Conservation (phyloP, 23 tunicate genomes). For the Aplidium turbinatum region DNA sequence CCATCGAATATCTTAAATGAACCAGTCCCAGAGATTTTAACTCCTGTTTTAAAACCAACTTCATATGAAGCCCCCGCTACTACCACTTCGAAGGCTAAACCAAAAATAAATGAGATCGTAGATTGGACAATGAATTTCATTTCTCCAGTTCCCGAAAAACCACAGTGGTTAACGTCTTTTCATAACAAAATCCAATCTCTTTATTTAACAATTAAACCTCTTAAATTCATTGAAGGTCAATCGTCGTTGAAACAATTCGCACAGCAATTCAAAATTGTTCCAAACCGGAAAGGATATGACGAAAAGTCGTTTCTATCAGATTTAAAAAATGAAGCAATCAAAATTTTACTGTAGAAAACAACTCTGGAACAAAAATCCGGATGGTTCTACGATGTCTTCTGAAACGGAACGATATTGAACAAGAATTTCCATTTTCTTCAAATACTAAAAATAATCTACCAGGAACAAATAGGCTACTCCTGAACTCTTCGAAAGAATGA, state of each 20-base stretch:
- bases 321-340: background rate
- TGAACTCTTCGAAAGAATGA: background rate
- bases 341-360: background rate
- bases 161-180: background rate
- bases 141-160: background rate
- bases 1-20: background rate
- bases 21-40: background rate
- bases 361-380: background rate
- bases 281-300: background rate
- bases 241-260: no score
- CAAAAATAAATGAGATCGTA: background rate
- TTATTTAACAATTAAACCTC: background rate
- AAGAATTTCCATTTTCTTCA: no score
- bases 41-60: no score
- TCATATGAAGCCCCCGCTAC: background rate
- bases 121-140: background rate
- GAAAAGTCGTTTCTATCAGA: background rate
- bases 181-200: background rate
- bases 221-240: conserved; percentile 1
- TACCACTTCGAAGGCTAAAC: background rate
- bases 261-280: background rate
- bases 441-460: no score
- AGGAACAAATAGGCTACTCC: background rate
- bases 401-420: background rate
- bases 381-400: background rate